Percentiles rank a stretch among this genome's conserved stretches.
phyloP scores from a whole-genome alignment of 2,888 invertebrate genomes.

The Thysanoteuthis rhombus region DNA sequence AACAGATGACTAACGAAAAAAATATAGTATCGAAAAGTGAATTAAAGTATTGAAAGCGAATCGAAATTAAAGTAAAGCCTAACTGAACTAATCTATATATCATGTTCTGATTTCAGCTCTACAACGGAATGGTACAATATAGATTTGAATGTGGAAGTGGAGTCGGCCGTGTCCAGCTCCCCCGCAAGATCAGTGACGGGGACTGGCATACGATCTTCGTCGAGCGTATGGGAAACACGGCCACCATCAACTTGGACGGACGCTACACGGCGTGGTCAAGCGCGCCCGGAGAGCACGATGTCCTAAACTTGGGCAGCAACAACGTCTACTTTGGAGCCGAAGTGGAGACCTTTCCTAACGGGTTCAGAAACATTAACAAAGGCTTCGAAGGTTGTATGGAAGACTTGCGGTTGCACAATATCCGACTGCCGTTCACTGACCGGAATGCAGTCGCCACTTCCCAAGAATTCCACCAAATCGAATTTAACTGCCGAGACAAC shows the following conservation, averaged over 20 bases:
- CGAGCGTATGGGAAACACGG: conserved; percentile 81
- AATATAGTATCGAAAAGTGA: too few species aligned
- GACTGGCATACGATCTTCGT: conserved; percentile 83
- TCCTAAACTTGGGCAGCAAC: conserved; percentile 85
- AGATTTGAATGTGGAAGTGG: conserved; percentile 93
- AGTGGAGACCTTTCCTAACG: conserved; percentile 69
- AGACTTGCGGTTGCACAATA: conserved; percentile 81
- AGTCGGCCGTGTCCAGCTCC: conserved; percentile 82
- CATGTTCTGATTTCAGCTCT: conserved; percentile 70
- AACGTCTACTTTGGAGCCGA: conserved; percentile 87
- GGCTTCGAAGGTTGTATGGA: conserved; percentile 94
- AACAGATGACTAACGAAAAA: too few species aligned
- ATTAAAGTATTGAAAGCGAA: background rate
- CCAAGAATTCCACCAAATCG: conserved; percentile 66
- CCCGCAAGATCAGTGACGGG: conserved; percentile 83
- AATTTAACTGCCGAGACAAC: conserved; percentile 67
- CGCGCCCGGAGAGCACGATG: conserved; percentile 84
- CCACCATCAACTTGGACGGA: conserved; percentile 82
- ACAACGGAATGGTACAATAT: conserved; percentile 87
- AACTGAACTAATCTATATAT: background rate
- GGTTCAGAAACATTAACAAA: conserved; percentile 73
- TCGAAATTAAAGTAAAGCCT: too few species aligned
- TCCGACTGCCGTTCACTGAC: conserved; percentile 74
- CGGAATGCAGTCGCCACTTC: conserved; percentile 69
- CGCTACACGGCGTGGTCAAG: conserved; percentile 75